These are phyloP conservation scores for Drosophila robusta DNA, from an alignment of 2,888 invertebrate species.

Conservation along the genomic window DNA sequence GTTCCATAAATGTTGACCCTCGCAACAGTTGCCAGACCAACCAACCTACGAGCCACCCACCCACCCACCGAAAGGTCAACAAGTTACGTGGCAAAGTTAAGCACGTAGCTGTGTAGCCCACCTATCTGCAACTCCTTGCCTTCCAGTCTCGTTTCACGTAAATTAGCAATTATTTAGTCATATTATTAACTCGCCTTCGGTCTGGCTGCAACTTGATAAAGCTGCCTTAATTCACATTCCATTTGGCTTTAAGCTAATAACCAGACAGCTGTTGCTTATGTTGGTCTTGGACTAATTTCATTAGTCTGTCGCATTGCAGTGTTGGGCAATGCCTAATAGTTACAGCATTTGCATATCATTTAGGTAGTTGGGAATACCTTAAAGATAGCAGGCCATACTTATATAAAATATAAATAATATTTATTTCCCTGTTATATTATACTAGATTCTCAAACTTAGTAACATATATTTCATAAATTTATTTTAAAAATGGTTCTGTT, in stretches of 20 bases:
- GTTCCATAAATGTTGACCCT: constrained; percentile 63
- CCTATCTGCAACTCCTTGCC: neutral
- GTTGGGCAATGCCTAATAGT: constrained; percentile 2
- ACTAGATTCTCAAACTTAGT: no score
- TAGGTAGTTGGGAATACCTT: neutral
- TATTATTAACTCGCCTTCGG: constrained; percentile 49
- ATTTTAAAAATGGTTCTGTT: no score
- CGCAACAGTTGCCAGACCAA: constrained; percentile 28
- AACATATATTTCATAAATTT: no score
- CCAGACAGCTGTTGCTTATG: constrained; percentile 26
- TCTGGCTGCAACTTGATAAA: constrained; percentile 44
- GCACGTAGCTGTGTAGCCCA: constrained; percentile 40
- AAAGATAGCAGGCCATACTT: no score
- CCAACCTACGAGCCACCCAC: neutral
- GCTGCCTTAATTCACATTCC: constrained; percentile 35
- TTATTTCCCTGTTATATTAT: no score
- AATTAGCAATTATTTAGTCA: constrained; percentile 73
- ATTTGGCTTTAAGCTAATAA: constrained; percentile 29
- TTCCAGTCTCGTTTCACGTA: constrained; percentile 54
- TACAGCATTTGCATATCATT: constrained; percentile 11
- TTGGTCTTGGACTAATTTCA: constrained; percentile 43
- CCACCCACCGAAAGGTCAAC: constrained; percentile 56
- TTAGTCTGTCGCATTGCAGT: constrained; percentile 11
- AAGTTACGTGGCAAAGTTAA: constrained; percentile 48
- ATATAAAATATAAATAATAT: no score